Evolutionary conservation across 23 tunicate species (phyloP), one percentile per base, ranked within the genome.

Genomic region (Botrylloides violaceus): DNA sequence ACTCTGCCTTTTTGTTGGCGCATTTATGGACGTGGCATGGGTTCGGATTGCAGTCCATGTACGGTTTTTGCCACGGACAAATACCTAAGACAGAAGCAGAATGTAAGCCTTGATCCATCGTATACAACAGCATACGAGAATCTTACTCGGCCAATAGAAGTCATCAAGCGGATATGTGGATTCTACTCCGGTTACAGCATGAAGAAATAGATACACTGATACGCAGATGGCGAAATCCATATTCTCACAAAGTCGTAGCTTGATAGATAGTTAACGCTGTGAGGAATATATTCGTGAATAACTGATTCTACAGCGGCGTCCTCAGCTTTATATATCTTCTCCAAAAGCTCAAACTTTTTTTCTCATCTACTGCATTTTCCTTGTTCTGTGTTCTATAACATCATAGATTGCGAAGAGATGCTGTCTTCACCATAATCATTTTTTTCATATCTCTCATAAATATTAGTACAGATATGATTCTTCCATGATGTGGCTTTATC

Each of bases 11-110:
- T 43, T 43, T n/a, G 9, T 32, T 36, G 4, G 74, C 32, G 37
- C 74, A 68, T 68, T 37, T 68, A 25, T 68, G 74, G 12, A 68
- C 74, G 47, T 32, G 74, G 57, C 74, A 68, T 68, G 74, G 74
- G 28, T 68, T 68, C 1, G 74, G 74, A 2, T 43, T 20, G 37
- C 74, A 68, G 28, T 36, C 37, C 58, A 5, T n/a, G 36, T 31
- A 1, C 4, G 58, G 56, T 19, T 31, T 43, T 24, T 43, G 29
- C 12, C n/a, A 36, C 26, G 74, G 74, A 43, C 74, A 68, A 23
- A 68, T 36, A 4, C 56, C 74, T 68, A 15, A n/a, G n/a, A n/a
- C n/a, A n/a, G n/a, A n/a, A n/a, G n/a, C n/a, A n/a, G n/a, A n/a
- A n/a, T n/a, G n/a, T n/a, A n/a, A n/a, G n/a, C n/a, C n/a, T n/a